Conservation (phyloP, 2,888 invertebrate species). For the Lathronympha strigana region DNA sequence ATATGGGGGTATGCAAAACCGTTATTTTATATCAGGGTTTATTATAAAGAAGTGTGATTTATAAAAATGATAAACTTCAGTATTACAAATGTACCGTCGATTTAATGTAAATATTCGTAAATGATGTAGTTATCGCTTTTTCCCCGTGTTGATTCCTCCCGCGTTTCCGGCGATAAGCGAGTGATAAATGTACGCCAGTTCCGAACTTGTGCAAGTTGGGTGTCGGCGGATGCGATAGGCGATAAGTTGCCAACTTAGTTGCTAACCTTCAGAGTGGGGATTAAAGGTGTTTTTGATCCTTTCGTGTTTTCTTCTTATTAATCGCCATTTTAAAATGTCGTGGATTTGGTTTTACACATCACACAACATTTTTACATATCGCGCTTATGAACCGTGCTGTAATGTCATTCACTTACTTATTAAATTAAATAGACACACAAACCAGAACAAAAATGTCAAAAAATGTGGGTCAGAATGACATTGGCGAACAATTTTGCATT, state of each 20-base stretch:
- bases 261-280: slow-evolving; percentile 3
- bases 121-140: slow-evolving; percentile 30
- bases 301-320: not conserved
- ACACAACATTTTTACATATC: too few relatives aligned
- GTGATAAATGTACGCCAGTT: slow-evolving; percentile 40
- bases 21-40: too few relatives aligned
- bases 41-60: too few relatives aligned
- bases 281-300: slow-evolving; percentile 4
- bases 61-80: too few relatives aligned
- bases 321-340: not conserved
- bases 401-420: too few relatives aligned
- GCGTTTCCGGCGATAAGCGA: slow-evolving; percentile 33
- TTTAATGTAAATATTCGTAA: slow-evolving; percentile 22
- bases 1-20: too few relatives aligned
- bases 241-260: slow-evolving; percentile 26
- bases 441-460: too few relatives aligned
- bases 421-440: too few relatives aligned
- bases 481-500: too few relatives aligned
- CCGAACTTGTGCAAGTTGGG: slow-evolving; percentile 19
- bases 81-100: not conserved
- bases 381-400: too few relatives aligned
- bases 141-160: slow-evolving; percentile 24
- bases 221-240: slow-evolving; percentile 22
- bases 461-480: too few relatives aligned
- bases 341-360: too few relatives aligned